Evolutionary conservation across 2,888 invertebrate species (phyloP), one percentile per base, ranked within the genome.

Genomic region (Pristionchus maxplancki): DNA sequence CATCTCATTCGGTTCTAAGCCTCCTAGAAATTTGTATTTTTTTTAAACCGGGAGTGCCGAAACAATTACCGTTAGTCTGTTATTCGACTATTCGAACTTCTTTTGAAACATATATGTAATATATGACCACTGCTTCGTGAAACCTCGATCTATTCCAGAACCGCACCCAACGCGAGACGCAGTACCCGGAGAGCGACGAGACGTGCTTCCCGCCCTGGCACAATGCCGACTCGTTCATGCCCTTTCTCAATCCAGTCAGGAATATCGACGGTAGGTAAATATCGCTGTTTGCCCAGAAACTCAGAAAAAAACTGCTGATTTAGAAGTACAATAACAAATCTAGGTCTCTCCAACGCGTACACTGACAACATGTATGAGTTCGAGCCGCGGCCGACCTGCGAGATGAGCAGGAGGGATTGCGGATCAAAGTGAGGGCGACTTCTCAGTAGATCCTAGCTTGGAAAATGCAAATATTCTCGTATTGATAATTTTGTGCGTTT

Each of bases 301-400:
- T 8, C 50, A 37, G 1, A 34, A 6, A 71, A 8, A 24, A 17
- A 34, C 5, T 34, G 6, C 24, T 37, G 5, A 74, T 17, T 53
- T 40, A 17, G n/a, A n/a, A n/a, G n/a, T n/a, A n/a, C n/a, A n/a
- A n/a, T n/a, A n/a, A n/a, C n/a, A n/a, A n/a, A n/a, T n/a, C n/a
- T n/a, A 88, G 93, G 91, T 2, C 89, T 93, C 6, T 93, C 93
- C 13, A 93, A 93, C 82, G 91, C 89, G 53, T 93, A 93, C 90
- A 93, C 93, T 1, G 93, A 93, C 85, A 90, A 91, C 87, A 89
- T 93, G 91, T 93, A 92, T 82, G 93, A 93, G 88, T 93, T 92
- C 84, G 92, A 91, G 17, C 91, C 91, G 28, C 85, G 93, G 40
- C 91, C 93, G 9, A 91, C 90, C 1, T 93, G 93, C 71, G 89